Percentiles rank a stretch among this genome's conserved stretches.
These are phyloP conservation scores for Coranthus polyacanthus DNA, from an alignment of 2,797 vertebrate species.

Conservation along the genomic window DNA sequence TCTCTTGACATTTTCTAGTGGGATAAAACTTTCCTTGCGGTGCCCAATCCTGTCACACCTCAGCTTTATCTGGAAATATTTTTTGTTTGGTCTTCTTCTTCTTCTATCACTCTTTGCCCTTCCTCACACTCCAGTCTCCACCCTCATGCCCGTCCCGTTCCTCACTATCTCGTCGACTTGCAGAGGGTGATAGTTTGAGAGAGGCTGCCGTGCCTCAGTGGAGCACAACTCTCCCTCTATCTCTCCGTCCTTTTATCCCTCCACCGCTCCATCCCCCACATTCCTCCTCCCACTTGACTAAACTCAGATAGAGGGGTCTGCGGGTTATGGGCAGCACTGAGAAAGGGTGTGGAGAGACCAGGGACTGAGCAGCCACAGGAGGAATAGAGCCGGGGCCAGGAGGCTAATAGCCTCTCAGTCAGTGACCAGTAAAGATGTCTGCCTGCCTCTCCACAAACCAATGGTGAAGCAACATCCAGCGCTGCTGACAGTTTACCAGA, in stretches of 20 bases:
- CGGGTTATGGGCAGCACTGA: conserved; percentile 50
- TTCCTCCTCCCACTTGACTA: conserved; percentile 52
- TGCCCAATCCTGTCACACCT: conserved; percentile 50
- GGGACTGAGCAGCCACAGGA: conserved; percentile 57
- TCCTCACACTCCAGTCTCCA: conserved; percentile 25
- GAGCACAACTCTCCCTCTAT: conserved; percentile 60
- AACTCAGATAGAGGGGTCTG: conserved; percentile 62
- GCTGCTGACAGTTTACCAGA: conserved; percentile 24
- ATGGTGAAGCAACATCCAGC: conserved; percentile 26
- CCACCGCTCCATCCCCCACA: background rate
- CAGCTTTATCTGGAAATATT: conserved; percentile 61
- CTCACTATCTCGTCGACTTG: conserved; percentile 46
- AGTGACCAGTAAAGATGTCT: conserved; percentile 60
- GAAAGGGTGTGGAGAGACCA: conserved; percentile 35
- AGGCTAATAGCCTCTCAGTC: conserved; percentile 76
- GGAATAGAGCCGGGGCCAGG: conserved; percentile 40
- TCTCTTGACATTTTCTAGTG: background rate
- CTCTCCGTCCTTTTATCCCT: conserved; percentile 12
- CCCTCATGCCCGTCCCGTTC: conserved; percentile 12
- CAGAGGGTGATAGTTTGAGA: conserved; percentile 55
- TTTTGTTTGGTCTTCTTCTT: conserved; percentile 76
- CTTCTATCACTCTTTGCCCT: conserved; percentile 47
- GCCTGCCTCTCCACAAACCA: conserved; percentile 42
- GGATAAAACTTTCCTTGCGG: conserved; percentile 26
- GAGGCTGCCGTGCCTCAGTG: conserved; percentile 64